Conservation (phyloP, 2,888 invertebrate species). For the Acronicta aceris region DNA sequence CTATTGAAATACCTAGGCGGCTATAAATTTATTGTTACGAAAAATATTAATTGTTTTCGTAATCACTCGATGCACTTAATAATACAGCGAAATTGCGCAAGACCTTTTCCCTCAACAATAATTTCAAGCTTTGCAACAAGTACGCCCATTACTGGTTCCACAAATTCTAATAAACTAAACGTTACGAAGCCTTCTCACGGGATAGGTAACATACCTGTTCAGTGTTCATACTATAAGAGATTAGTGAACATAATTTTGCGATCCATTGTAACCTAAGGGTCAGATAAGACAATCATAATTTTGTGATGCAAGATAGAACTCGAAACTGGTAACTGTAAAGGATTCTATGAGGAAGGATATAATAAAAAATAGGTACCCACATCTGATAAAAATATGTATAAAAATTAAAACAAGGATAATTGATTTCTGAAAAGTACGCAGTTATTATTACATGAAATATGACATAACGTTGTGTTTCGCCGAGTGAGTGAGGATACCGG, state of each 20-base stretch:
- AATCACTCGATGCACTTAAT: conserved; percentile 15
- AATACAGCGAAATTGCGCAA: conserved; percentile 16
- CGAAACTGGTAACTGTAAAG: too few relatives aligned
- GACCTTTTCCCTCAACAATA: conserved; percentile 49
- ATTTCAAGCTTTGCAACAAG: conserved; percentile 40
- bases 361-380: too few relatives aligned
- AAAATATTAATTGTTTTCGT: conserved; percentile 35
- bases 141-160: conserved; percentile 45
- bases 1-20: too few relatives aligned
- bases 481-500: too few relatives aligned
- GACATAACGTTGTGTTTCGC: too few relatives aligned
- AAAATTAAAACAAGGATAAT: too few relatives aligned
- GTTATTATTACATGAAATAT: too few relatives aligned
- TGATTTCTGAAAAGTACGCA: too few relatives aligned
- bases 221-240: neutral
- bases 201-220: conserved; percentile 6
- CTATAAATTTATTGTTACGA: too few relatives aligned
- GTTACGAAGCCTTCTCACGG: conserved; percentile 41
- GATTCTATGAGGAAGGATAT: too few relatives aligned
- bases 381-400: too few relatives aligned
- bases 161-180: conserved; percentile 25
- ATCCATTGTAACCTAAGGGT: neutral
- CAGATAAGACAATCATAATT: neutral
- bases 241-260: conserved; percentile 10
- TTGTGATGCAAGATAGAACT: neutral